Evolutionary conservation across 1,140 invertebrate genomes (phyloP), one percentile per base, ranked within the genome.

Genomic region (Archegozetes longisetosus): DNA sequence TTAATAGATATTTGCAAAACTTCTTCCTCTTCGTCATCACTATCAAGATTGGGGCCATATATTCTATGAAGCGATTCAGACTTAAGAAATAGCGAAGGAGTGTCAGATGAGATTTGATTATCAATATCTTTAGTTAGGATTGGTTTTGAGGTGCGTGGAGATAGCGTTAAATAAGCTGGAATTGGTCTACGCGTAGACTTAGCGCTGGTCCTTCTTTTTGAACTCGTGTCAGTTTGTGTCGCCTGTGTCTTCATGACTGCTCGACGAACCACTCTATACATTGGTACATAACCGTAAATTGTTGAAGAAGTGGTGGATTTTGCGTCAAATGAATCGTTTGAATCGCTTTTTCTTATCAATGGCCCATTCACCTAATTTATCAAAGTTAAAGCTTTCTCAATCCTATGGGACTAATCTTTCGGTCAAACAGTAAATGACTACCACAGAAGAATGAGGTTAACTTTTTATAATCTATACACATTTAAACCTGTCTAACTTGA

Each of bases 231-330:
- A 25, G 89, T 93, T 72, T 93, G 88, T 0, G 88, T 92, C 1
- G 88, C 88, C 75, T 92, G 88, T 0, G 88, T 89, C 67, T 88
- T 85, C 86, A 90, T 91, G 0, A 82, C 22, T 17, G 63, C 62
- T 46, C 62, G 51, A 3, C 60, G 58, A 2, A 59, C 28, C n/a
- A 25, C n/a, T 23, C 49, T 51, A 51, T 20, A 51, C 4, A 22
- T 4, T 51, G 50, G 24, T 9, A 22, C 4, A 51, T 6, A 9
- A 13, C 12, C 50, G 4, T 4, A 51, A 6, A 20, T 51, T 20
- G 6, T 20, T 20, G 24, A 51, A 22, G 50, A 20, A 26, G 50
- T 22, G 6, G 50, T n/a, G 4, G 20, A 51, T n/a, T 9, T 51
- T 51, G 6, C 6, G 6, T 40, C 32, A 40, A 40, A 40, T 9